phyloP scores from a whole-genome alignment of 2,113 vertebrate species.

The Erinaceus europaeus region DNA sequence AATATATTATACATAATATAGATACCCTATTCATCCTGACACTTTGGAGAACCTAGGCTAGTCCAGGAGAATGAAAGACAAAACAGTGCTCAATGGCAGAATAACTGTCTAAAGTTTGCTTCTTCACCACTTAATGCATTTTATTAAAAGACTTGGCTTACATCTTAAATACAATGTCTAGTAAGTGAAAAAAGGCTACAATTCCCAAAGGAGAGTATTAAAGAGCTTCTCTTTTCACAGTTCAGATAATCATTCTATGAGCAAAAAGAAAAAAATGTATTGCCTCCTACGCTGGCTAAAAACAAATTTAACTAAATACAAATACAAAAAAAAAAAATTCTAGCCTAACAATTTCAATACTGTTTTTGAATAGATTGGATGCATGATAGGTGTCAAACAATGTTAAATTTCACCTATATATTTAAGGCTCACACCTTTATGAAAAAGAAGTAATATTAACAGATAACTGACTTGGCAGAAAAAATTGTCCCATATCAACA shows the following conservation, averaged over 20 bases:
- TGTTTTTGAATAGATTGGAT: not conserved
- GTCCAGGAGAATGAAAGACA: not conserved
- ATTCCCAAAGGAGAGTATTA: not conserved
- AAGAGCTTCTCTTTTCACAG: not conserved
- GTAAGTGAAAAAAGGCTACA: not conserved
- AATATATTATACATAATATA: too few species aligned
- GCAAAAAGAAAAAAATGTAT: not conserved
- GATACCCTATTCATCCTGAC: not conserved
- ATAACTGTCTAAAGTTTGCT: not conserved
- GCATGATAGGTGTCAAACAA: not conserved
- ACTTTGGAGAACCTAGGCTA: not conserved
- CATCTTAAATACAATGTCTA: not conserved
- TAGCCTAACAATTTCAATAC: not conserved
- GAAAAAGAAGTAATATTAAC: conserved; percentile 8
- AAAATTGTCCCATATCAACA: not conserved
- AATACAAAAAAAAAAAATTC: not conserved
- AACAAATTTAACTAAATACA: not conserved
- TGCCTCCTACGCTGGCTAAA: not conserved
- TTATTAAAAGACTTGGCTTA: not conserved
- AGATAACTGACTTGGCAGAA: conserved; percentile 9
- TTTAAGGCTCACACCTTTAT: not conserved
- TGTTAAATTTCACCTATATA: not conserved
- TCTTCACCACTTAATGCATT: not conserved
- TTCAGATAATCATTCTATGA: not conserved
- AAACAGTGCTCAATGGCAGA: not conserved